Evolutionary conservation across 2,113 vertebrate genomes (phyloP).

Genomic region (Laticauda laticaudata): DNA sequence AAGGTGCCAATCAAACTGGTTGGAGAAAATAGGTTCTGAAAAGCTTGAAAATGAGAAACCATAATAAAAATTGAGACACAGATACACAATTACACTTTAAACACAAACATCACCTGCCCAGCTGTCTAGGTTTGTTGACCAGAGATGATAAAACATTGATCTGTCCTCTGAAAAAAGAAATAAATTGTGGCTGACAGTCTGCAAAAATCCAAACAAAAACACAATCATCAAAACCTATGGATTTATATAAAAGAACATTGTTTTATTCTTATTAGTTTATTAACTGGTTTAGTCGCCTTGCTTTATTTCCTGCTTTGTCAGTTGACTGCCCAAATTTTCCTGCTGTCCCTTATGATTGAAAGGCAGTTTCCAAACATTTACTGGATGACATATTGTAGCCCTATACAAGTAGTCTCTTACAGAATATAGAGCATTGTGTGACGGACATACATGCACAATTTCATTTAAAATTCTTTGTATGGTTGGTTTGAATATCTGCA

Average conservation of each 20-base stretch:
- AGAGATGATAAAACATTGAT: constrained; percentile 17
- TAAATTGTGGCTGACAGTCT: background rate
- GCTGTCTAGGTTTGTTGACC: background rate
- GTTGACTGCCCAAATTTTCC: background rate
- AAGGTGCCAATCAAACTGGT: constrained; percentile 23
- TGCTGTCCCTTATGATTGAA: background rate
- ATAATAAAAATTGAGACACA: constrained; percentile 11
- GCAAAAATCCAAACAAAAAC: background rate
- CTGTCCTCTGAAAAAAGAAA: constrained; percentile 1
- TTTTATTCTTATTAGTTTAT: background rate
- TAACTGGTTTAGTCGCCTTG: background rate
- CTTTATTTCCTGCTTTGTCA: background rate
- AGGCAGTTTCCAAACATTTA: background rate
- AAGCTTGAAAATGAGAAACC: constrained; percentile 17
- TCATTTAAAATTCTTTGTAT: background rate
- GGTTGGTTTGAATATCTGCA: background rate
- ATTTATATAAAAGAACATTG: background rate
- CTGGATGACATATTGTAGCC: background rate
- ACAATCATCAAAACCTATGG: background rate
- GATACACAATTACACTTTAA: background rate
- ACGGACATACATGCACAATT: background rate
- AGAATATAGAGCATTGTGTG: background rate
- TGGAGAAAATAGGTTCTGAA: constrained; percentile 26
- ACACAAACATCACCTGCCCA: background rate
- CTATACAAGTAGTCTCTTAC: background rate